Conservation (phyloP, 2,797 vertebrate species). For the Phaenicophaeus curvirostris region DNA sequence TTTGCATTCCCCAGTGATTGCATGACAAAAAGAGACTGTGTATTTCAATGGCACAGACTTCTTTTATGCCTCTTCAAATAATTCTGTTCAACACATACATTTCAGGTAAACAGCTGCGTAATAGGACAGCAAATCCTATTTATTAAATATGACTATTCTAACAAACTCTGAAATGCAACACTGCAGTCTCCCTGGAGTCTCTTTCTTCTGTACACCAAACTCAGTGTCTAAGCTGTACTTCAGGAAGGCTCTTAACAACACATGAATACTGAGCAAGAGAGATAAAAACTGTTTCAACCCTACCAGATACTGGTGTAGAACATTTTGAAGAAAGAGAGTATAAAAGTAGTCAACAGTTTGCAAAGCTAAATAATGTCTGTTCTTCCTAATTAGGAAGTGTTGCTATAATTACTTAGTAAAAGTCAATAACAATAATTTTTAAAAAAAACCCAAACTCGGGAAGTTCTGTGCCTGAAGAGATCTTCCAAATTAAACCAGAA, state of each 20-base stretch:
- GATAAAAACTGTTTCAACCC: not conserved
- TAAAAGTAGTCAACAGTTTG: not conserved
- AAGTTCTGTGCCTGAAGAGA: not conserved
- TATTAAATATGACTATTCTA: not conserved
- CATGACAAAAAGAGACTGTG: fast-evolving
- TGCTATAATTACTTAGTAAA: not conserved
- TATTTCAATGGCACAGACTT: not conserved
- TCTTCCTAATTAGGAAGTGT: not conserved
- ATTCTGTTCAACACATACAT: fast-evolving
- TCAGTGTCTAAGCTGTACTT: not conserved
- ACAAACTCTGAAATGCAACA: not conserved
- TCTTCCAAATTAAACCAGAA: not conserved
- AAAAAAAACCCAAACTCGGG: not conserved
- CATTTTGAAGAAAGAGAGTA: not conserved
- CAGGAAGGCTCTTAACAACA: not conserved
- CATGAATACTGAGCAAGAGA: not conserved
- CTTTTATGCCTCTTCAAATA: not conserved
- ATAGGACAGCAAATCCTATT: not conserved
- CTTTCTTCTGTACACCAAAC: not conserved
- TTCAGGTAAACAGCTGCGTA: not conserved
- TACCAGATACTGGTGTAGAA: not conserved
- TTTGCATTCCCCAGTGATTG: not conserved
- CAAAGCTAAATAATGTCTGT: not conserved
- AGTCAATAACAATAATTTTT: not conserved
- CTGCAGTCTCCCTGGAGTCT: not conserved